Evolutionary conservation across 2,888 invertebrate genomes (phyloP).

Genomic region (Keiferia lycopersicella): DNA sequence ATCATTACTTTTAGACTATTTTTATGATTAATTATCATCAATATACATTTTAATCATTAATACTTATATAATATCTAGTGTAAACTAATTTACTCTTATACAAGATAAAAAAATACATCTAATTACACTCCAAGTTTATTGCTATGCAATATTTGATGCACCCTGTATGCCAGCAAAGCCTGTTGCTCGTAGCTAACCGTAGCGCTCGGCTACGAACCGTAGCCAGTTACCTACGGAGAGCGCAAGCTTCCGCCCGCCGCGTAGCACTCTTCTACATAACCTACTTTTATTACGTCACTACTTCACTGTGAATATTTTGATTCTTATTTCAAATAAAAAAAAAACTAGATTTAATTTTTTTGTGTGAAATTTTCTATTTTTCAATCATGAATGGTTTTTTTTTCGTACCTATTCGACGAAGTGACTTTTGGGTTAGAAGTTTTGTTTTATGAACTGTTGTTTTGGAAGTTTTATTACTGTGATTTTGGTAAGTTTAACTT

Average conservation of each 20-base stretch:
- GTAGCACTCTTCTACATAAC: conserved; percentile 47
- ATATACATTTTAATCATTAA: too few species aligned
- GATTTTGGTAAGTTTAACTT: conserved; percentile 19
- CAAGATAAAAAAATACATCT: too few species aligned
- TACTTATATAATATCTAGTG: too few species aligned
- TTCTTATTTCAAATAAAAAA: not conserved
- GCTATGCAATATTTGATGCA: not conserved
- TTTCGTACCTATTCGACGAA: not conserved
- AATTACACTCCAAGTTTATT: too few species aligned
- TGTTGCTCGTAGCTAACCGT: conserved; percentile 21
- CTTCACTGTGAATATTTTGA: conserved; percentile 19
- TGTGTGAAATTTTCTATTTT: not conserved
- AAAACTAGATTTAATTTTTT: not conserved
- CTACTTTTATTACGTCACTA: conserved; percentile 48
- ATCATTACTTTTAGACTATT: too few species aligned
- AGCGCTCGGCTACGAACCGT: conserved; percentile 45
- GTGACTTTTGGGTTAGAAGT: conserved; percentile 20
- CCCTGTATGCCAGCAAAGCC: not conserved
- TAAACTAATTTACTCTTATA: too few species aligned
- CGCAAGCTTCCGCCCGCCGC: conserved; percentile 65
- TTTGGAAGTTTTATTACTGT: conserved; percentile 18
- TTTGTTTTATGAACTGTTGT: conserved; percentile 13
- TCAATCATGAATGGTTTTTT: not conserved
- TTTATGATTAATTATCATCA: too few species aligned
- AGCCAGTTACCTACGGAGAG: conserved; percentile 69